These are phyloP conservation scores for Philopedon plagiatum DNA, from an alignment of 2,888 invertebrate species.

Conservation along the genomic window DNA sequence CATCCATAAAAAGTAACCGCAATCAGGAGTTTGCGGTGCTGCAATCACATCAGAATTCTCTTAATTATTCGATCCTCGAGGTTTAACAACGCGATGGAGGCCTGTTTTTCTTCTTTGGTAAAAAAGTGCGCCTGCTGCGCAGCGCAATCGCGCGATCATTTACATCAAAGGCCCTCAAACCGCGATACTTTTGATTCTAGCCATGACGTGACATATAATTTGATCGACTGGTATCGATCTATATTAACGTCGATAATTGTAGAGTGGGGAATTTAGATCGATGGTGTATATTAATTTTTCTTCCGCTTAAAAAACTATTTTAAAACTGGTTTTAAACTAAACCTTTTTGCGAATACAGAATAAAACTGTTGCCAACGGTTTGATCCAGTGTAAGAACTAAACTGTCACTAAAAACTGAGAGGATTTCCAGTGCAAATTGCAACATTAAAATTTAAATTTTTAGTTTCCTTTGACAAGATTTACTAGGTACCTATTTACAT, in stretches of 20 bases:
- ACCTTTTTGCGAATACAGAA: no score
- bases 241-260: background rate
- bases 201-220: background rate
- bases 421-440: no score
- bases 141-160: constrained; percentile 46
- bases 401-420: no score
- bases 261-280: background rate
- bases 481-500: no score
- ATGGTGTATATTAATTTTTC: no score
- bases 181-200: constrained; percentile 9
- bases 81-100: constrained; percentile 41
- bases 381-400: no score
- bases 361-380: no score
- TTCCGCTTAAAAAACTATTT: no score
- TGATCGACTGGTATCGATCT: constrained; percentile 1
- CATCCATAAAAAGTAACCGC: background rate
- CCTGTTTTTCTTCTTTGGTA: constrained; percentile 43
- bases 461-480: no score
- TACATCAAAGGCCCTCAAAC: constrained; percentile 31
- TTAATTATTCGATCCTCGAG: constrained; percentile 46
- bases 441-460: no score
- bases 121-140: constrained; percentile 45
- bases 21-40: constrained; percentile 7
- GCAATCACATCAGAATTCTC: constrained; percentile 42
- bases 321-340: no score